These are phyloP conservation scores for Lamellibrachia columna DNA, from an alignment of 2,888 invertebrate genomes.

Conservation along the genomic window DNA sequence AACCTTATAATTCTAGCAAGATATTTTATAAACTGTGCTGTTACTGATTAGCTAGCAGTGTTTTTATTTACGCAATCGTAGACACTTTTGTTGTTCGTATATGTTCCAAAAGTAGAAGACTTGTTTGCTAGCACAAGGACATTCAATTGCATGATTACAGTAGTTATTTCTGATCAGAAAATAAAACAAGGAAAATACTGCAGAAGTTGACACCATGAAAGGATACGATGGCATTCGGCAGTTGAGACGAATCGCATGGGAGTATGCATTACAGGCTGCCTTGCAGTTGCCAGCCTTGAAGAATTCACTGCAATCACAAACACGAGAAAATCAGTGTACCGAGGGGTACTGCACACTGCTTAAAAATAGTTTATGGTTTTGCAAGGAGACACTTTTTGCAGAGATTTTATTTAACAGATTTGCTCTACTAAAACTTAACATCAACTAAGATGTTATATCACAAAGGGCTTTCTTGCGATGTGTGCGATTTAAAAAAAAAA, in stretches of 20 bases:
- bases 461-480: background rate
- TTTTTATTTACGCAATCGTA: too few species aligned
- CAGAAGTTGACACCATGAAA: constrained; percentile 27
- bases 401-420: background rate
- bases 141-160: background rate
- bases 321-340: background rate
- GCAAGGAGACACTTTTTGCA: background rate
- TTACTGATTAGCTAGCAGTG: background rate
- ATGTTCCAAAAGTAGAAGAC: background rate
- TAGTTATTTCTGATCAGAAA: background rate
- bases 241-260: constrained; percentile 79
- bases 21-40: background rate
- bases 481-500: background rate
- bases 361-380: background rate
- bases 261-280: constrained; percentile 84
- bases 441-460: background rate
- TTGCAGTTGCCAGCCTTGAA: constrained; percentile 79
- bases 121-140: background rate
- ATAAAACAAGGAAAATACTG: background rate
- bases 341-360: background rate
- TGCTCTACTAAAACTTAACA: too few species aligned
- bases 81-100: too few species aligned
- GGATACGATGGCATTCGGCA: constrained; percentile 75
- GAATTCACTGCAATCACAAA: constrained; percentile 71
- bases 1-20: background rate